Base-by-base conservation (phyloP, 2,888 invertebrate genomes). In the Tubiluchus corallicola region DNA sequence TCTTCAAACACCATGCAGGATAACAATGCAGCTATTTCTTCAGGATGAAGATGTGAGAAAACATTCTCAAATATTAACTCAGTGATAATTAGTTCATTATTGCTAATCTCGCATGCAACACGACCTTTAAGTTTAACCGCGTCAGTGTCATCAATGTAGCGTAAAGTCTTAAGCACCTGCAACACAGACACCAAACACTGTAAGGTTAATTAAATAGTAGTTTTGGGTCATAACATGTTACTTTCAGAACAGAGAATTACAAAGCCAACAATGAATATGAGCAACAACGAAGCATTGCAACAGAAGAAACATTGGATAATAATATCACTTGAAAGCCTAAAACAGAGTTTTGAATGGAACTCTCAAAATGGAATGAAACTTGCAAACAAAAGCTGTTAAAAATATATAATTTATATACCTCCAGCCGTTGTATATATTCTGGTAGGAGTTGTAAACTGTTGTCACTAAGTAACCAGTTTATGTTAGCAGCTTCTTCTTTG, bases 1-100 rank as follows among this genome's bases (percentile, higher is more conserved):
- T 80, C 80, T 67, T 92, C 85, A 66, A 85, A 94, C 37, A 98
- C 90, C 51, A 94, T 72, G 43, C 82, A 79, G 1, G 94, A 96
- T 37, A 98, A 68, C 37, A 96, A 63, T 0, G 94, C 90, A 0
- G 92, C 94, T 40, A 96, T 88, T 67, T 94, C 92, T 0, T 83
- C 79, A 0, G 88, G 81, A 49, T 76, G 74, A 48, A 85, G 74
- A 55, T 82, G 77, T 0, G 81, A 81, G 51, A 98, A 74, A 43
- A 83, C 76, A 62, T 92, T 88, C 50, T 83, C 75, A 53, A 94
- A 76, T 29, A 96, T 80, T 40, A 98, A 67, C 62, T 98, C 96
- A 0, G 96, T 94, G 48, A 96, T 79, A 43, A 98, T 73, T 17
- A 98, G 68, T 50, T 69, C 94, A 41, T 70, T 68, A 53, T 75